These are phyloP conservation scores for Troides oblongomaculatus DNA, from an alignment of 2,888 invertebrate species.

Conservation along the genomic window DNA sequence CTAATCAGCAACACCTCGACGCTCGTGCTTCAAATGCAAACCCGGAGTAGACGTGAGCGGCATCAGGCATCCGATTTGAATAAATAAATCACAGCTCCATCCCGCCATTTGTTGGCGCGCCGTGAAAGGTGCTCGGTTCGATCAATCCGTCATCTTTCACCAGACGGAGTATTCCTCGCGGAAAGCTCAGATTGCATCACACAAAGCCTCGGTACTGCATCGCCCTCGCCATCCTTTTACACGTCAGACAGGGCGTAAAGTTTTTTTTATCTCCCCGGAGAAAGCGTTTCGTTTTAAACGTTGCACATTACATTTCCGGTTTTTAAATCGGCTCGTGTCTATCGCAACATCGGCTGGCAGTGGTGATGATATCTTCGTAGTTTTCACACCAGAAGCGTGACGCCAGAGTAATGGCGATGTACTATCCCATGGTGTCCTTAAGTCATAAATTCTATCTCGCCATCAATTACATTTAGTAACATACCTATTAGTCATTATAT, in stretches of 20 bases:
- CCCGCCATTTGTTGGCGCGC: constrained; percentile 68
- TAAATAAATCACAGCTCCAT: constrained; percentile 65
- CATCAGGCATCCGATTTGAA: constrained; percentile 67
- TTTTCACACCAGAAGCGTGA: constrained; percentile 45
- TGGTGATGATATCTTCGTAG: constrained; percentile 44
- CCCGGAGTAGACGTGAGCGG: constrained; percentile 60
- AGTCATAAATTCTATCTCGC: background rate
- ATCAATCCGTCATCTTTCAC: constrained; percentile 57
- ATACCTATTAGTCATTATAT: background rate
- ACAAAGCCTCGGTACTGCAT: background rate
- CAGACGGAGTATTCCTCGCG: constrained; percentile 38
- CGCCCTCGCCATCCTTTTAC: constrained; percentile 51
- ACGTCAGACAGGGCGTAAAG: constrained; percentile 47
- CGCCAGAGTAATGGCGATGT: background rate
- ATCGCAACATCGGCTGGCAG: constrained; percentile 40
- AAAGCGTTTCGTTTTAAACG: constrained; percentile 47
- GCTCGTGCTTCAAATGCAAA: constrained; percentile 58
- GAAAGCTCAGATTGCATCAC: constrained; percentile 19
- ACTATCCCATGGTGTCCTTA: background rate
- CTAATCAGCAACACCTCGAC: constrained; percentile 54
- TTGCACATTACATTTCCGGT: constrained; percentile 41
- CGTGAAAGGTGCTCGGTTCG: constrained; percentile 69
- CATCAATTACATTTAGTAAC: background rate
- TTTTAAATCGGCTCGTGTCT: constrained; percentile 35
- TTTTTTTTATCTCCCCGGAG: constrained; percentile 52